These are phyloP conservation scores for Octodon degus DNA, from an alignment of 2,113 vertebrate species.

Conservation along the genomic window DNA sequence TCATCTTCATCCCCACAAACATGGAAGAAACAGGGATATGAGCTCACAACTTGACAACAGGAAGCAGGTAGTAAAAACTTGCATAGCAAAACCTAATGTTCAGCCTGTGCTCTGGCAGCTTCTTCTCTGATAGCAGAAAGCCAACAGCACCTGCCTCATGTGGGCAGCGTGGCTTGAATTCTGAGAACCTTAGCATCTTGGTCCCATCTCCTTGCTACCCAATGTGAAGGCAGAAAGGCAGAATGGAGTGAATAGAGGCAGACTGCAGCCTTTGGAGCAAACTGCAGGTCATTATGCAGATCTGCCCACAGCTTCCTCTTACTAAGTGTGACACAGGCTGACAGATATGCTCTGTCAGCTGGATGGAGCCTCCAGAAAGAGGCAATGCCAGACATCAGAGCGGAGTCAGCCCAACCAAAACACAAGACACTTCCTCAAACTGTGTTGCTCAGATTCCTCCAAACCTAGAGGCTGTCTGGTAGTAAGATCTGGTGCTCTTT, in stretches of 20 bases:
- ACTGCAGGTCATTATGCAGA: not conserved
- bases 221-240: not conserved
- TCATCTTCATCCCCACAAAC: not conserved
- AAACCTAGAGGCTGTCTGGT: not conserved
- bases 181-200: not conserved
- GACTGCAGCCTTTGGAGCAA: not conserved
- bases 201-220: not conserved
- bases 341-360: not conserved
- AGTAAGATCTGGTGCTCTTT: not conserved
- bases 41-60: not conserved
- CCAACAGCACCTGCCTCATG: not conserved
- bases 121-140: not conserved
- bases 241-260: not conserved
- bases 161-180: not conserved
- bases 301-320: not conserved
- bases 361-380: not conserved
- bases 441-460: not conserved
- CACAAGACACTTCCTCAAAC: not conserved
- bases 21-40: rapidly evolving
- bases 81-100: not conserved
- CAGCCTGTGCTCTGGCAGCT: not conserved
- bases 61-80: not conserved
- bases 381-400: not conserved
- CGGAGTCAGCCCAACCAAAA: not conserved
- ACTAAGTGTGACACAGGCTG: not conserved